phyloP scores from a whole-genome alignment of 2,797 vertebrate genomes.

The Cheirogaleus major region DNA sequence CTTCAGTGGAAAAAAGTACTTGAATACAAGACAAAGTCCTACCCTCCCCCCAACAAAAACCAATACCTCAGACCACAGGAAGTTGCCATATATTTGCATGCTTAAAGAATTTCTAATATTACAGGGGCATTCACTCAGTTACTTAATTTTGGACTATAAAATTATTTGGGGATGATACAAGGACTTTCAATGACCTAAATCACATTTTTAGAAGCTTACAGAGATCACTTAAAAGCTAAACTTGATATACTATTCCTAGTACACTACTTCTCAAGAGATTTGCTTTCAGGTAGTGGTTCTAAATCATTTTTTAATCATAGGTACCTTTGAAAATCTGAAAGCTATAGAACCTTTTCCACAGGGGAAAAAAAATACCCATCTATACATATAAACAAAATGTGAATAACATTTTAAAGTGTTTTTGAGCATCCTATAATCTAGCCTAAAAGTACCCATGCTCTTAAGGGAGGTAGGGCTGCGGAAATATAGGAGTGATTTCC shows the following conservation, averaged over 20 bases:
- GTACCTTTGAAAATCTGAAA: background rate
- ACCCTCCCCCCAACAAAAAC: background rate
- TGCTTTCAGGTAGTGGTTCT: background rate
- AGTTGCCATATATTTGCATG: background rate
- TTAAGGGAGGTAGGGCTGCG: background rate
- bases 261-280: background rate
- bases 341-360: background rate
- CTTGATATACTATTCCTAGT: background rate
- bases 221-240: background rate
- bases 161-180: background rate
- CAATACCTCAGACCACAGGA: background rate
- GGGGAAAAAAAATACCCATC: background rate
- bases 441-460: background rate
- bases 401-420: background rate
- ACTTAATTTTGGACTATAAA: conserved; percentile 14
- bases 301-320: background rate
- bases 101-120: background rate
- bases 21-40: background rate
- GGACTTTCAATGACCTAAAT: background rate
- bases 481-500: background rate
- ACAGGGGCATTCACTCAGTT: background rate
- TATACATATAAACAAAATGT: background rate
- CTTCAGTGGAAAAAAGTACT: background rate
- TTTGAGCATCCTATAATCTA: background rate
- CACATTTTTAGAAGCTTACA: background rate